A percentile compares a stretch with the other conserved stretches of the same genome.
These are phyloP conservation scores for Aculops lycopersici DNA, from an alignment of 1,140 invertebrate genomes.

Conservation along the genomic window DNA sequence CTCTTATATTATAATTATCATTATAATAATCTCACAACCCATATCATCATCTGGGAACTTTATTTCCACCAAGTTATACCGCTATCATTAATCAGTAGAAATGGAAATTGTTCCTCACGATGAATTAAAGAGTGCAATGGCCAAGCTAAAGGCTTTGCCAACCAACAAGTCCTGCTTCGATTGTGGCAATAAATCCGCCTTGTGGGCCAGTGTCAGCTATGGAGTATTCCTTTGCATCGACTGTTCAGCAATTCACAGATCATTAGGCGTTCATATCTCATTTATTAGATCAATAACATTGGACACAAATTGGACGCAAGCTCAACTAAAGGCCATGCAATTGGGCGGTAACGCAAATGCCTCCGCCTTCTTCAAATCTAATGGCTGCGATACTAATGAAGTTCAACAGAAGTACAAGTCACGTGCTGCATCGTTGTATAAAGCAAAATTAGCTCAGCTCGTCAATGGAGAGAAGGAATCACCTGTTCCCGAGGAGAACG, in stretches of 20 bases:
- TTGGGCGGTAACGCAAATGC: slow-evolving; percentile 92
- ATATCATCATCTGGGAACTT: too few species aligned
- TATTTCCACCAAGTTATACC: too few species aligned
- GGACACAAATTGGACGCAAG: slow-evolving; percentile 82
- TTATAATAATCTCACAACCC: too few species aligned
- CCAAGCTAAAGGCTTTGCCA: neutral
- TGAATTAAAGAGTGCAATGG: neutral
- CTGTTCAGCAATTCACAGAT: slow-evolving; percentile 86
- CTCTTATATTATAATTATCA: too few species aligned
- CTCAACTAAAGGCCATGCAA: slow-evolving; percentile 88
- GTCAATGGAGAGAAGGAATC: too few species aligned
- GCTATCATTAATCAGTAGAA: too few species aligned
- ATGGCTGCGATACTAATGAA: slow-evolving; percentile 63
- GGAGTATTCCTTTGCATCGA: slow-evolving; percentile 99
- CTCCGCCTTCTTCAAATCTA: slow-evolving; percentile 53
- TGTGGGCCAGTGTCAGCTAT: slow-evolving; percentile 95
- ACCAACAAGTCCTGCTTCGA: slow-evolving; percentile 49
- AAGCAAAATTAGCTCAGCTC: slow-evolving; percentile 40
- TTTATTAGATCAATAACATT: slow-evolving; percentile 88
- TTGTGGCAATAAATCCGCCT: slow-evolving; percentile 86
- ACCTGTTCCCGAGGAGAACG: too few species aligned
- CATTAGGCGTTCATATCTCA: slow-evolving; percentile 77
- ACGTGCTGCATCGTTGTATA: slow-evolving; percentile 62
- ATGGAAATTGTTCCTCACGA: neutral
- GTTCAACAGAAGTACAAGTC: slow-evolving; percentile 93